Evolutionary conservation across 1,140 invertebrate species (phyloP).

Genomic region (Pseudomyrmex concolor): DNA sequence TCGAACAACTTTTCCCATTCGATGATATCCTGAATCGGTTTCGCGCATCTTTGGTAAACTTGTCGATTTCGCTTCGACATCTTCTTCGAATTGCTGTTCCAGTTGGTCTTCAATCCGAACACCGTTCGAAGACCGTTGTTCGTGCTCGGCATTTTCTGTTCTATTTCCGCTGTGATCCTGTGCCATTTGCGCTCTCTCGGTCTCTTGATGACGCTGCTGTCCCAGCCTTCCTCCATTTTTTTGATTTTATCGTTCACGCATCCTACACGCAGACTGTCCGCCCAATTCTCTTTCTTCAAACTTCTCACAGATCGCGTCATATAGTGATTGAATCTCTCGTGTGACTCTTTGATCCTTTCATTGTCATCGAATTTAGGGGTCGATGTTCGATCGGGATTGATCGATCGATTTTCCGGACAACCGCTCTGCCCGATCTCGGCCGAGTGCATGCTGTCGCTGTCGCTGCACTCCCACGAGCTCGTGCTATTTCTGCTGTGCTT

Average conservation of each 20-base stretch:
- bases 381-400: slow-evolving; percentile 14
- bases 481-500: slow-evolving; percentile 84
- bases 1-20: slow-evolving; percentile 86
- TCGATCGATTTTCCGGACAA: slow-evolving; percentile 18
- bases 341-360: not conserved
- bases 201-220: slow-evolving; percentile 77
- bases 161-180: slow-evolving; percentile 78
- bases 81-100: slow-evolving; percentile 47
- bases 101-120: slow-evolving; percentile 23
- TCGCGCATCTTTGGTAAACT: slow-evolving; percentile 67
- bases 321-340: not conserved
- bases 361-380: slow-evolving; percentile 18
- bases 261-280: slow-evolving; percentile 77
- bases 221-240: slow-evolving; percentile 82
- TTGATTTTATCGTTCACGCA: slow-evolving; percentile 73
- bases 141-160: slow-evolving; percentile 61
- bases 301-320: slow-evolving; percentile 22
- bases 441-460: slow-evolving; percentile 86
- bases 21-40: slow-evolving; percentile 75
- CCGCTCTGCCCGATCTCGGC: slow-evolving; percentile 74
- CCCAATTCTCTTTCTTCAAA: slow-evolving; percentile 83
- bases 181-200: slow-evolving; percentile 80
- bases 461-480: slow-evolving; percentile 86
- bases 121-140: slow-evolving; percentile 29
- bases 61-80: slow-evolving; percentile 34